These are phyloP conservation scores for Trachurus trachurus DNA, from an alignment of 2,797 vertebrate species.

Conservation along the genomic window DNA sequence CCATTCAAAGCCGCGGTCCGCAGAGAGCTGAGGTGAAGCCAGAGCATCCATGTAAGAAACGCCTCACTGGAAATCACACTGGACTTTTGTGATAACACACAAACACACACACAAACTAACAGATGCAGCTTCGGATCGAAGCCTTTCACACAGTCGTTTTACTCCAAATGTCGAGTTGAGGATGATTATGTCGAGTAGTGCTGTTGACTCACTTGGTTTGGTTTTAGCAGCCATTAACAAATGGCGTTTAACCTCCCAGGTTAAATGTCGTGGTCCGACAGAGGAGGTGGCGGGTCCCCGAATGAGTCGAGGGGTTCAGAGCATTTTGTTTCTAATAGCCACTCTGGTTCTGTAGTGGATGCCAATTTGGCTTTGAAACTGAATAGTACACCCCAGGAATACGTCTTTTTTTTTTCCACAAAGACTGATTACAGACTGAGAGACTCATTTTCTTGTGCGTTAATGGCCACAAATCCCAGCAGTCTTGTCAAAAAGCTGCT, in stretches of 20 bases:
- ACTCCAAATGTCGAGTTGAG: neutral
- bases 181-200: neutral
- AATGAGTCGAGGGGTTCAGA: neutral
- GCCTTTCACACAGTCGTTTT: neutral
- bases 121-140: neutral
- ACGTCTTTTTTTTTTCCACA: neutral
- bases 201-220: neutral
- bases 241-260: neutral
- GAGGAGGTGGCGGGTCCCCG: too few relatives aligned
- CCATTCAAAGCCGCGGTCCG: neutral
- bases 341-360: neutral
- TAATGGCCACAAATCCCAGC: neutral
- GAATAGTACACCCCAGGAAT: neutral
- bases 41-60: neutral
- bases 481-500: neutral
- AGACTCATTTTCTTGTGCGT: neutral
- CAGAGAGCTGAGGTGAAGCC: neutral
- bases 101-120: too few relatives aligned
- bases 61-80: neutral
- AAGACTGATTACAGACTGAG: neutral
- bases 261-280: neutral
- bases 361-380: neutral
- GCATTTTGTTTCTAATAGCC: neutral
- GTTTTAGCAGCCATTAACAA: neutral
- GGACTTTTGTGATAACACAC: neutral